Base-by-base conservation (phyloP, 1,140 invertebrate species). In the Odontomachus brunneus region DNA sequence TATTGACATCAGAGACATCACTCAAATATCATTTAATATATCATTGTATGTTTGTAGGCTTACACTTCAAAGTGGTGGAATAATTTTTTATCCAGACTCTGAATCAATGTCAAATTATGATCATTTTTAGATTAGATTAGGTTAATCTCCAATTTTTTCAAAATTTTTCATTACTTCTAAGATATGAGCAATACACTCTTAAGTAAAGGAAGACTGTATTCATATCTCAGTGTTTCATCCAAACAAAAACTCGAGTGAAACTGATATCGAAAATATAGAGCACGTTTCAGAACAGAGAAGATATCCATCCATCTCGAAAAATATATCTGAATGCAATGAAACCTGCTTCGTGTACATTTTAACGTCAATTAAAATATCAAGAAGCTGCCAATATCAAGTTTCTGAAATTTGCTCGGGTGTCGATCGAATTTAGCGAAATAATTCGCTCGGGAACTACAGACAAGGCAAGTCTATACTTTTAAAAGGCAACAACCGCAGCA, bases 371-470 rank as follows among this genome's bases (percentile, higher is more conserved):
- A 24, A 51, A 66, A 51, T 11, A 7, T 19, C 22, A 22, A 38
- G 22, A 69, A 69, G 15, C 19, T 38, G 11, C 17, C 57, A 44
- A 29, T 19, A 60, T 22, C 7, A 29, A 55, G 24, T 49, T 69
- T 67, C 19, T 17, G 17, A 12, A 24, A 67, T 44, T 26, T 14
- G 33, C 12, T 3, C 22, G 17, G n/a, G 19, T 11, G 38, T 26
- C 29, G 19, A 76, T 66, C 65, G 4, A 76, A 57, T 29, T 44
- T 44, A 44, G 69, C 51, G n/a, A 59, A 65, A 3, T 24, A 65
- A 65, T 55, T 78, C 29, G 33, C 19, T 44, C 26, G 26, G 2
- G 0, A 0, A 55, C 1, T 17, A 29, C 14, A 11, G 24, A 3
- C 14, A 49, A 33, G 38, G 38, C 14, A 17, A 17, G 26, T 55